phyloP scores from a whole-genome alignment of 2,797 vertebrate genomes.

The Eulemur mongoz region DNA sequence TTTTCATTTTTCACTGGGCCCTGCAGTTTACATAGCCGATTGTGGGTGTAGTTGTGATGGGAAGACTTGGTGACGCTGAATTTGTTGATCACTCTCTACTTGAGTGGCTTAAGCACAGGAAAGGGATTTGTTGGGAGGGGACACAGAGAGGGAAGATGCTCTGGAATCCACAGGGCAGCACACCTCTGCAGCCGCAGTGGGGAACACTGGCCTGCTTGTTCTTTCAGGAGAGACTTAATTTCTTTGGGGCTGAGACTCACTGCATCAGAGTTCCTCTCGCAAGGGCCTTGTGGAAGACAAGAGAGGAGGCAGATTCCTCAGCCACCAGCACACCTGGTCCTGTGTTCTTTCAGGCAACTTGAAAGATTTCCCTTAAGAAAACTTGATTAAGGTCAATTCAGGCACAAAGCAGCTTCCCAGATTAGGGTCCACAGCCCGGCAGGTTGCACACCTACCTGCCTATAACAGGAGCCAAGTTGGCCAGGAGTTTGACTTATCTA shows the following conservation, averaged over 20 bases:
- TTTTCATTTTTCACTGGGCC: neutral
- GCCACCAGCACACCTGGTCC: neutral
- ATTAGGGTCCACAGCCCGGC: neutral
- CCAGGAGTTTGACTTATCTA: neutral
- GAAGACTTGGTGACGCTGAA: neutral
- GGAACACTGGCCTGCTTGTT: neutral
- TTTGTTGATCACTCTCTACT: neutral
- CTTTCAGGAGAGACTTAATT: neutral
- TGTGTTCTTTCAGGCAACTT: neutral
- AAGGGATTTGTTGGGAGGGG: neutral
- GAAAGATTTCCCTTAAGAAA: neutral
- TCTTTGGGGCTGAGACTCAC: neutral
- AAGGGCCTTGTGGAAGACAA: neutral
- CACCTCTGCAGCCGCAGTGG: neutral
- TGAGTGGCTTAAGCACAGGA: slow-evolving; percentile 54
- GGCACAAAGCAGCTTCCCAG: neutral
- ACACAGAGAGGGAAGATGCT: neutral
- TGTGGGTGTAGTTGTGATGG: no score
- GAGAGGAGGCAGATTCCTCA: neutral
- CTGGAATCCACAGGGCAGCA: rapidly evolving
- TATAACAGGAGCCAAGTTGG: neutral
- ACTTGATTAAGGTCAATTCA: neutral
- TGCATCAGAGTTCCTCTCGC: neutral
- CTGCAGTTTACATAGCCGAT: neutral
- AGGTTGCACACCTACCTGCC: neutral